Base-by-base conservation (phyloP, 2,113 vertebrate genomes). In the Pelusios castaneus region DNA sequence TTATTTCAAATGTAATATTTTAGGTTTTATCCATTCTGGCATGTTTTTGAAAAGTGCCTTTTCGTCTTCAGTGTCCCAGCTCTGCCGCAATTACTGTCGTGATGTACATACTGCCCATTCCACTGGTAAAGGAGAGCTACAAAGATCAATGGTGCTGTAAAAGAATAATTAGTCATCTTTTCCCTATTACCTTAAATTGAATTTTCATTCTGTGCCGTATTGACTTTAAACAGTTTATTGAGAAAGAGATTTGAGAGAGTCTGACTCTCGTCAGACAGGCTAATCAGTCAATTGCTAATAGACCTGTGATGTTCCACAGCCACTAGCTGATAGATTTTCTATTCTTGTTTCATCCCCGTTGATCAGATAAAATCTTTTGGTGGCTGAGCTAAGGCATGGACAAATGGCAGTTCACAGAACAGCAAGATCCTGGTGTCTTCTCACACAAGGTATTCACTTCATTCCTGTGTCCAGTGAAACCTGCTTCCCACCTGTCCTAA, bases 181-280 rank as follows among this genome's bases (percentile, higher is more conserved):
- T 24, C 82, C 89, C 90, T 1, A 14, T 93, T 97, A 87, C 82
- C 89, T 86, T 93, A 95, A 93, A 97, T 97, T 97, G 96, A 96
- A 96, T 98, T 97, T 97, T 97, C 95, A 92, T 93, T 98, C 91
- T 88, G 86, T 97, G 89, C 83, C 3, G 2, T 96, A 97, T 96
- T 94, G 97, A 97, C 96, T 97, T 97, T 88, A 89, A 97, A 94
- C 96, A 95, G 96, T 97, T 97, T 97, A 97, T 97, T 96, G 97
- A 95, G 95, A 95, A 81, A 16, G 81, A 94, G 94, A 85, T 97
- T 97, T 96, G 96, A 96, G 96, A 43, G 89, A 94, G 91, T 95
- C 94, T 81, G 88, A 85, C 92, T 97, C 56, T 45, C 47, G 41
- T 80, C 87, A 0, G 10, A 83, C 95, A 94, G 95, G 76, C 95